Base-by-base conservation (phyloP, 2,888 invertebrate species). In the Alloplasta piceator region DNA sequence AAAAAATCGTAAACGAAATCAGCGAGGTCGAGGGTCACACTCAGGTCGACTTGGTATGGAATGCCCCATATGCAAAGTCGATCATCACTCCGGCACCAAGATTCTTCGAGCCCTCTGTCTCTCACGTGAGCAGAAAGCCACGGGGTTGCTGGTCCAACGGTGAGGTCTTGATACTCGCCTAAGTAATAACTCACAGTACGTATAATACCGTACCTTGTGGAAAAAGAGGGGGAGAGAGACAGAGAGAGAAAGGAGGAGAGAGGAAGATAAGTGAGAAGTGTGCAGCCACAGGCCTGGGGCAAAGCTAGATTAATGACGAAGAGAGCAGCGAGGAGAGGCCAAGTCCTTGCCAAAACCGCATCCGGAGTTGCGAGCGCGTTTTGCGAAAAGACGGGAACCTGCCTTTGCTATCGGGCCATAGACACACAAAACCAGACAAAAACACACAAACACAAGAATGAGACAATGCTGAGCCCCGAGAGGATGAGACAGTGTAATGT, bases 231-330 rank as follows among this genome's bases (percentile, higher is more conserved):
- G 12, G 16, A 43, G 64, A 48, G 64, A 50, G 56, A 55, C 26
- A 43, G 43, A 50, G 12, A 61, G 60, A 61, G 64, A 67, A 58
- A 60, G 16, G 58, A 50, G 10, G 73, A 4, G 67, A 46, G 67
- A 78, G 68, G 52, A 71, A 39, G 41, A 50, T 46, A 56, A 61
- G 71, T 61, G 75, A 61, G 46, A 68, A 71, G 73, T 63, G 72
- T 64, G 52, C n/a, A 78, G 77, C 82, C 76, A 60, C 82, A 66
- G 73, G 64, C 64, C 60, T 52, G 14, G 41, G 71, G 82, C 70
- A 82, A 80, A 79, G 77, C 79, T 77, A 82, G 80, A 82, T 80
- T 76, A 79, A 80, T 80, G 79, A 79, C 79, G 79, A 70, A 76
- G 82, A 61, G 64, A 41, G 61, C 55, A 52, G 67, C 66, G 71